A percentile compares a stretch with the other conserved stretches of the same genome.
Evolutionary conservation across 2,797 vertebrate genomes (phyloP).

Genomic region (Enteromius unitaeniatus): DNA sequence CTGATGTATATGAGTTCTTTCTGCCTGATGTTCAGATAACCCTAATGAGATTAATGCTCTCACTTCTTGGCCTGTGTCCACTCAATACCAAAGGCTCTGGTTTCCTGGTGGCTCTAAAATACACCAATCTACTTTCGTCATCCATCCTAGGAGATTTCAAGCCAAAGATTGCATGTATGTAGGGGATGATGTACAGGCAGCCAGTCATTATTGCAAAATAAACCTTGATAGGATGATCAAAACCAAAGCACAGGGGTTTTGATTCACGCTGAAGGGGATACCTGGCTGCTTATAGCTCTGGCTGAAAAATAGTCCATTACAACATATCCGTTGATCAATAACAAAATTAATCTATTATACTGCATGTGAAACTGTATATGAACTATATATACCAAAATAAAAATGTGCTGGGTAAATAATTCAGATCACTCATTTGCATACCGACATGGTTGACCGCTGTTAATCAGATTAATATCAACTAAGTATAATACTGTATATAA

Average conservation of each 20-base stretch:
- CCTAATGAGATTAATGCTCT: constrained; percentile 60
- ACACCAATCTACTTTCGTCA: constrained; percentile 19
- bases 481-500: not conserved
- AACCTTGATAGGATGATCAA: constrained; percentile 2
- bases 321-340: not conserved
- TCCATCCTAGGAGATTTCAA: constrained; percentile 20
- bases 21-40: constrained; percentile 52
- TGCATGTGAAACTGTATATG: not conserved
- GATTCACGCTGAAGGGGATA: not conserved
- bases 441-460: not conserved
- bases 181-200: not conserved
- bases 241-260: constrained; percentile 6
- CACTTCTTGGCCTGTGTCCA: constrained; percentile 38
- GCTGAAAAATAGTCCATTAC: not conserved
- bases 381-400: no score
- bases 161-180: not conserved
- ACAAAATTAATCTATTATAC: not conserved
- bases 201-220: not conserved
- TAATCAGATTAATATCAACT: not conserved
- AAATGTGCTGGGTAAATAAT: not conserved
- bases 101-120: constrained; percentile 43
- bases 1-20: constrained; percentile 53
- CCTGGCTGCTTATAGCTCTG: not conserved
- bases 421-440: not conserved
- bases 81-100: constrained; percentile 39